Conservation (phyloP, 2,888 invertebrate genomes). For the Hymenopus coronatus region DNA sequence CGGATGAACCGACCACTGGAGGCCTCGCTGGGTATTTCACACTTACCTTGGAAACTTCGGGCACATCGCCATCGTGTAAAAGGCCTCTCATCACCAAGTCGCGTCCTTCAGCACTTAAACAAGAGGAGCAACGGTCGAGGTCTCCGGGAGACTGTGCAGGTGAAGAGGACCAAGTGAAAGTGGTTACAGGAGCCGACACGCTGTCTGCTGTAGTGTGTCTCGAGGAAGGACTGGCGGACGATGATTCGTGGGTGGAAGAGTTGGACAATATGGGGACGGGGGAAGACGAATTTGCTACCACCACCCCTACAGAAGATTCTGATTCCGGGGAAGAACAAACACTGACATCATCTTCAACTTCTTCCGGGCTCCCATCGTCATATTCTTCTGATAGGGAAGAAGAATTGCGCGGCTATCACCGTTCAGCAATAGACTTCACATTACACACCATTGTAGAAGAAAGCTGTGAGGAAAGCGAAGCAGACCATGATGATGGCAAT, state of each 20-base stretch:
- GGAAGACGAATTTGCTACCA: slow-evolving; percentile 56
- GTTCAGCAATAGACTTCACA: slow-evolving; percentile 82
- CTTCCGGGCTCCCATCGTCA: slow-evolving; percentile 48
- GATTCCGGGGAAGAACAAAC: slow-evolving; percentile 53
- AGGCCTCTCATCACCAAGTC: slow-evolving; percentile 33
- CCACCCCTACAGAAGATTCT: slow-evolving; percentile 58
- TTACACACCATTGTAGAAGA: slow-evolving; percentile 92
- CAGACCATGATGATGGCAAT: slow-evolving; percentile 50
- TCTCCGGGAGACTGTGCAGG: slow-evolving; percentile 39
- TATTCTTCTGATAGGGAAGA: slow-evolving; percentile 70
- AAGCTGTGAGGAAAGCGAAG: slow-evolving; percentile 90
- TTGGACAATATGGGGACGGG: slow-evolving; percentile 54
- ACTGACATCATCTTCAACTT: neutral
- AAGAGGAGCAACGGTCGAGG: slow-evolving; percentile 11
- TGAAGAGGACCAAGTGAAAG: slow-evolving; percentile 57
- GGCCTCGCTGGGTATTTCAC: slow-evolving; percentile 49
- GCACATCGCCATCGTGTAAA: slow-evolving; percentile 26
- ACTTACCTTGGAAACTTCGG: slow-evolving; percentile 45
- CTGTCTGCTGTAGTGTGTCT: slow-evolving; percentile 70
- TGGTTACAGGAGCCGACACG: slow-evolving; percentile 67
- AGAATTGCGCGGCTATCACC: slow-evolving; percentile 77
- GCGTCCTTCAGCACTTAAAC: slow-evolving; percentile 31
- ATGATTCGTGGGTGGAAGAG: slow-evolving; percentile 91
- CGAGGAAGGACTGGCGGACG: slow-evolving; percentile 84
- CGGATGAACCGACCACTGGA: slow-evolving; percentile 41